phyloP scores from a whole-genome alignment of 2,113 vertebrate genomes.

The Petroica traversi region DNA sequence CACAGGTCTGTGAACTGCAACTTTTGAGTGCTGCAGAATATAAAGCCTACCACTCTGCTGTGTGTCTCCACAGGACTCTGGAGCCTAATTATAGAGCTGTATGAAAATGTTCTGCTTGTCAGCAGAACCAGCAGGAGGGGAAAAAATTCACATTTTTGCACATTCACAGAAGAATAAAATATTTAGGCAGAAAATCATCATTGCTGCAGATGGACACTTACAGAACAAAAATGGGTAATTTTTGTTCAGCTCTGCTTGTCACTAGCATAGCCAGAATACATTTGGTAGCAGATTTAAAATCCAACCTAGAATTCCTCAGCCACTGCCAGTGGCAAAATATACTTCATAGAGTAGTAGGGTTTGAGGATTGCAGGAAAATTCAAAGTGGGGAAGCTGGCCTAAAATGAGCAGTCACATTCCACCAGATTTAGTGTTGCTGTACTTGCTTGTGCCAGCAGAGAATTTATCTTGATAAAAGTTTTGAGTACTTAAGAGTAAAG shows the following conservation, averaged over 20 bases:
- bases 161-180: conserved; percentile 60
- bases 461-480: background rate
- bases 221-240: conserved; percentile 45
- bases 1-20: background rate
- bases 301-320: background rate
- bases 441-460: background rate
- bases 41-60: conserved; percentile 14
- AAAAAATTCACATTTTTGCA: conserved; percentile 29
- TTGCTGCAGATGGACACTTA: conserved; percentile 66
- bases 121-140: conserved; percentile 26
- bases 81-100: conserved; percentile 62
- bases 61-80: conserved; percentile 44
- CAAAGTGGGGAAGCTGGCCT: background rate
- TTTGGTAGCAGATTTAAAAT: background rate
- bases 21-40: background rate
- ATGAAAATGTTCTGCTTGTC: conserved; percentile 57
- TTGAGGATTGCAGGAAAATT: background rate
- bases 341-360: background rate
- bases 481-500: background rate
- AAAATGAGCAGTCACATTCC: background rate
- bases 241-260: conserved; percentile 1
- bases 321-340: background rate
- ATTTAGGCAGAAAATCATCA: conserved; percentile 54
- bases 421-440: background rate
- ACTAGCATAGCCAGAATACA: background rate